Percentiles rank a stretch among this genome's conserved stretches.
Evolutionary conservation across 2,113 vertebrate species (phyloP).

Genomic region (Macrotus californicus): DNA sequence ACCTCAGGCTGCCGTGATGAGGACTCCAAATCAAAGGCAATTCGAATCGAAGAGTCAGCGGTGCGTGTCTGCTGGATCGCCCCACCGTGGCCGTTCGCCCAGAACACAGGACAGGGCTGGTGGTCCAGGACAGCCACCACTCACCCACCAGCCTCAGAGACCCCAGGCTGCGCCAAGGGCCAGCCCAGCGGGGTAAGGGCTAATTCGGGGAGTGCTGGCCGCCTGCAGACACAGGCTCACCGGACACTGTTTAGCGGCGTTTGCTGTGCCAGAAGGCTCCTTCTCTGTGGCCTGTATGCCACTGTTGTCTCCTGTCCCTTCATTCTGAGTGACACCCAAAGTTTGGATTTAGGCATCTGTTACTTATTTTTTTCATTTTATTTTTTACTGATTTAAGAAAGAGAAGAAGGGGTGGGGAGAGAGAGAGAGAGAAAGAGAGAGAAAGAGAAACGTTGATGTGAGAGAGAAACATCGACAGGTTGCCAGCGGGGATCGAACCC

Average conservation of each 20-base stretch:
- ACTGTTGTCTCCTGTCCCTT: background rate
- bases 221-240: fast-evolving
- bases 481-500: too few species aligned
- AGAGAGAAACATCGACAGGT: too few species aligned
- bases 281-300: background rate
- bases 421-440: too few species aligned
- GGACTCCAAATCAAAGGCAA: background rate
- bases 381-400: too few species aligned
- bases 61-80: background rate
- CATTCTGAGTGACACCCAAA: fast-evolving
- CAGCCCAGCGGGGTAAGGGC: fast-evolving
- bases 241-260: fast-evolving
- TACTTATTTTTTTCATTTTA: background rate
- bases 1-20: background rate
- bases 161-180: fast-evolving
- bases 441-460: too few species aligned
- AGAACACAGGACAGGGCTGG: background rate
- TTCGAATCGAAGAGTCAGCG: background rate
- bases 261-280: fast-evolving
- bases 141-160: fast-evolving
- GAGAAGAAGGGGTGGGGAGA: too few species aligned
- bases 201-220: fast-evolving
- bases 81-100: background rate
- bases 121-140: fast-evolving
- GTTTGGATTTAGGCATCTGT: too few species aligned